A percentile compares a stretch with the other conserved stretches of the same genome.
phyloP scores from a whole-genome alignment of 2,113 vertebrate species.

The Lasiurus cinereus region DNA sequence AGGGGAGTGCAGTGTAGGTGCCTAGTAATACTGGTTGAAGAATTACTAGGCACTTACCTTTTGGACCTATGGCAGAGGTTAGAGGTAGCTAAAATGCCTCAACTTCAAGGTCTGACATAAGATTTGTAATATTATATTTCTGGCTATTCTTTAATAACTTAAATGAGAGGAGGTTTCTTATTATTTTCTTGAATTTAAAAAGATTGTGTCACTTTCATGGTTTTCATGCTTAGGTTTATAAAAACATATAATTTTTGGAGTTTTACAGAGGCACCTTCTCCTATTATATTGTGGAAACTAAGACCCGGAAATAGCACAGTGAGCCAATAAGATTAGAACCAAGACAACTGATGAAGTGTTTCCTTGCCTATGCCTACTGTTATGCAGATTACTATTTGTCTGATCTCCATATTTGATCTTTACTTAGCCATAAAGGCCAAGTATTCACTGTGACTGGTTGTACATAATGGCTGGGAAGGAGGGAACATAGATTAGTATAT shows the following conservation, averaged over 20 bases:
- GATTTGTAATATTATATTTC: slow-evolving; percentile 12
- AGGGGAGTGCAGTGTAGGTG: not conserved
- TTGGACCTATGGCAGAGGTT: not conserved
- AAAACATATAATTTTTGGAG: not conserved
- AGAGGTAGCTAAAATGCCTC: slow-evolving; percentile 30
- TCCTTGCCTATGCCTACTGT: not conserved
- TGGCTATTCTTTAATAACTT: not conserved
- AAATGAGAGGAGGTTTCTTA: not conserved
- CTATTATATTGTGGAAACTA: not conserved
- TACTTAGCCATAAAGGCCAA: not conserved
- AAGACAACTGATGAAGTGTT: not conserved
- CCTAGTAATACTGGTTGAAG: not conserved
- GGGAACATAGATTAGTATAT: not conserved
- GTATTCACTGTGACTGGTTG: not conserved
- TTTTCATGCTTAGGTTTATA: not conserved
- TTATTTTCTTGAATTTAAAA: slow-evolving; percentile 37
- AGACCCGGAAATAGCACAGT: not conserved
- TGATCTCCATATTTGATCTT: not conserved
- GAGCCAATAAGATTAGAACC: not conserved
- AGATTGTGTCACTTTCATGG: not conserved
- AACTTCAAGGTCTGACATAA: not conserved
- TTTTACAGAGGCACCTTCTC: not conserved
- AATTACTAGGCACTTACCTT: not conserved
- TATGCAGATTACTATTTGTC: not conserved
- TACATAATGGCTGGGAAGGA: not conserved